Conservation (phyloP, 2,797 vertebrate species). For the Diplodus puntazzo region DNA sequence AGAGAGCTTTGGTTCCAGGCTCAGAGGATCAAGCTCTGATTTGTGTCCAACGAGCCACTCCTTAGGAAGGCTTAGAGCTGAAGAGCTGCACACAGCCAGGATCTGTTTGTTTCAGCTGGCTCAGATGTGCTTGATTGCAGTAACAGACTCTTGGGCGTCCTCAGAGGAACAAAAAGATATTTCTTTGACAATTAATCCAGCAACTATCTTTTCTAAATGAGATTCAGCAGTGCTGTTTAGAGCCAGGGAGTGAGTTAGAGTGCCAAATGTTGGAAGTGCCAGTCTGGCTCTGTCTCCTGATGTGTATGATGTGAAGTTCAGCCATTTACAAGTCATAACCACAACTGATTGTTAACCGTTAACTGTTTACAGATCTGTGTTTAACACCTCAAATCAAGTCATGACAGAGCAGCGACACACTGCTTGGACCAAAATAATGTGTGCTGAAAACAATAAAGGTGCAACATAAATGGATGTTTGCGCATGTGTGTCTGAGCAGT, state of each 20-base stretch:
- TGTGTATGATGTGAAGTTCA: neutral
- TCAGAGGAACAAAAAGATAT: neutral
- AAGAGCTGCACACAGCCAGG: conserved; percentile 6
- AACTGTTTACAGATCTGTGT: neutral
- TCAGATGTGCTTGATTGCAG: conserved; percentile 18
- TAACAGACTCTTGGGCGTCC: conserved; percentile 1
- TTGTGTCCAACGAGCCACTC: conserved; percentile 32
- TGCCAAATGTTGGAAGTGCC: neutral
- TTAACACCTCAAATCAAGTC: too few relatives aligned
- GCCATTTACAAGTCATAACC: neutral
- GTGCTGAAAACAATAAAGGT: neutral
- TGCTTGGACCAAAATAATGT: neutral
- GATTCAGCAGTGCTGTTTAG: neutral
- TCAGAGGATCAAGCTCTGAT: conserved; percentile 44
- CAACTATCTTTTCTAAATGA: neutral
- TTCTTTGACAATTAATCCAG: conserved; percentile 1
- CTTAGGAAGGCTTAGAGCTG: conserved; percentile 26
- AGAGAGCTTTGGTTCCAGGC: conserved; percentile 27
- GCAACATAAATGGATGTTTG: neutral
- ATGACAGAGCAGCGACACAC: neutral
- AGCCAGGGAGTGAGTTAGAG: neutral
- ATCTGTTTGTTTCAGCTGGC: conserved; percentile 37
- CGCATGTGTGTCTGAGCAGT: neutral
- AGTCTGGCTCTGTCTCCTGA: neutral
- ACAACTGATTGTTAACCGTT: neutral